Base-by-base conservation (phyloP, 2,888 invertebrate genomes). In the Rugalucina vietnamica region DNA sequence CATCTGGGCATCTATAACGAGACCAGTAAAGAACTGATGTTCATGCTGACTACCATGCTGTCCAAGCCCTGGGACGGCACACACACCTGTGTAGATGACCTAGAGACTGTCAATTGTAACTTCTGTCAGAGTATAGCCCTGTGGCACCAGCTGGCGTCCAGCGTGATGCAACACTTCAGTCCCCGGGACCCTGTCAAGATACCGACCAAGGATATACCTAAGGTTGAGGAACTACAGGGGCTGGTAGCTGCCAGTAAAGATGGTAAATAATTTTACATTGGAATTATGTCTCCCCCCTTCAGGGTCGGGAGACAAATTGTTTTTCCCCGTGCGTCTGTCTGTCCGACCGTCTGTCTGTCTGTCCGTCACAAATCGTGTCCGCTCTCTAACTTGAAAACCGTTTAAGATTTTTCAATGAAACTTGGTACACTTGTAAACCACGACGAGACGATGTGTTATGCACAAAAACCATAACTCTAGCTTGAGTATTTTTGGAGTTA, bases 111-210 rank as follows among this genome's bases (percentile, higher is more conserved):
- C 37, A 98, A 98, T 94, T 99, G 99, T 93, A 96, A 97, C 76
- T 98, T 97, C 94, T 99, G 99, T 95, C 98, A 98, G 87, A 93
- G 93, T 76, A 90, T 91, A 27, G 97, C 98, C 43, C 97, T 98
- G 95, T 99, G 99, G 97, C 98, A 99, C 95, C 99, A 98, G 95
- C 95, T 99, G 76, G 91, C 91, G 12, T 85, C 90, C 4, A 89
- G 93, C 76, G 90, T 94, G 24, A 91, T 94, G 91, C 89, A 91
- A 80, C 91, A 92, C 85, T 91, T 94, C 49, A 92, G 93, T 60
- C 94, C 94, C 0, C 84, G 91, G 21, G 93, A 94, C 80, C 93
- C 93, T 18, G 89, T 94, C 21, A 92, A 92, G 84, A 90, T 95
- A 8, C 94, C 95, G 0, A 90, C 87, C 49, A 93, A 93, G 80